Conservation (phyloP, 2,113 vertebrate genomes). For the Etheostoma cragini region DNA sequence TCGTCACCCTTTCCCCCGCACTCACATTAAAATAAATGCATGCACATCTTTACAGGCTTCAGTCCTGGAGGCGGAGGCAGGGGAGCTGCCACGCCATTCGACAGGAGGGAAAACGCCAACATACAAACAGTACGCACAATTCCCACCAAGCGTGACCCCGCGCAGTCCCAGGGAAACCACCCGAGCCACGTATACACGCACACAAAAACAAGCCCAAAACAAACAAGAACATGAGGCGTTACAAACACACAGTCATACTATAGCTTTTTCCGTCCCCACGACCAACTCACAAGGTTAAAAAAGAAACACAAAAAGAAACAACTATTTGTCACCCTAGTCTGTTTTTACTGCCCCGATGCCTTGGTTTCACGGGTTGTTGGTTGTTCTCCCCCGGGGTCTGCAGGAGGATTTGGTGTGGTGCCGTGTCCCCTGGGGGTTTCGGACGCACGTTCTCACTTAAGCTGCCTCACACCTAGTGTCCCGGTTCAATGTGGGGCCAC, state of each 20-base stretch:
- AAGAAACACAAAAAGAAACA: constrained; percentile 79
- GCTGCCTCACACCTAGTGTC: constrained; percentile 28
- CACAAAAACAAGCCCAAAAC: constrained; percentile 40
- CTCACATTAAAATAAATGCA: constrained; percentile 70
- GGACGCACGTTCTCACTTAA: constrained; percentile 45
- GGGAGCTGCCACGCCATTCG: constrained; percentile 9
- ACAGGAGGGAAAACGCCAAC: constrained; percentile 49
- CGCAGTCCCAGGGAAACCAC: constrained; percentile 45
- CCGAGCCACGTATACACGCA: constrained; percentile 19
- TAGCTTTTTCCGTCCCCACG: constrained; percentile 51
- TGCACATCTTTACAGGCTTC: constrained; percentile 73
- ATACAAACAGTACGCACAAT: background rate
- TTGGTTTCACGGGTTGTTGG: constrained; percentile 29
- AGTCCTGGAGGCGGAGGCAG: constrained; percentile 49
- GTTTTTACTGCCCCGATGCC: constrained; percentile 42
- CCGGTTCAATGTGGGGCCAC: constrained; percentile 20
- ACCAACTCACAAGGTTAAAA: constrained; percentile 69
- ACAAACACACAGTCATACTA: constrained; percentile 68
- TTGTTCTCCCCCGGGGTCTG: constrained; percentile 48
- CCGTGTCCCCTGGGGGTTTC: constrained; percentile 31
- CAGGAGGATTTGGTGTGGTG: constrained; percentile 48
- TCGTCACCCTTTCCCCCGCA: constrained; percentile 24
- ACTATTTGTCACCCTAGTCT: constrained; percentile 67
- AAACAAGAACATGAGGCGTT: constrained; percentile 33
- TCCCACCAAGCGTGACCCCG: background rate